These are phyloP conservation scores for Colletes gigas DNA, from an alignment of 1,140 invertebrate species.

Conservation along the genomic window DNA sequence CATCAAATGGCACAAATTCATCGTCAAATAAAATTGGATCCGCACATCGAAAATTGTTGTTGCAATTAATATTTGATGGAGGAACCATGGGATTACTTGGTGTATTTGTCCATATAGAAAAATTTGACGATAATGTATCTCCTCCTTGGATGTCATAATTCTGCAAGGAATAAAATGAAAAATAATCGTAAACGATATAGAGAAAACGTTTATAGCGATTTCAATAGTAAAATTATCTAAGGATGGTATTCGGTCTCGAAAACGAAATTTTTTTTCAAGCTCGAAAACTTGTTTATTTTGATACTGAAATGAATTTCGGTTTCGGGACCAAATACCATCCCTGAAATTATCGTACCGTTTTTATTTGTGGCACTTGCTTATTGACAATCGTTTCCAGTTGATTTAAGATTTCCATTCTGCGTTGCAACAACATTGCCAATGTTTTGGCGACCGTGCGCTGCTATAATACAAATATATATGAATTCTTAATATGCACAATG, in stretches of 20 bases:
- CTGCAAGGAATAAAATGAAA: slow-evolving; percentile 52
- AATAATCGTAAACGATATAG: background rate
- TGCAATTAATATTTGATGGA: slow-evolving; percentile 74
- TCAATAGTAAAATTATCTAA: background rate
- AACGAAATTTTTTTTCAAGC: too few relatives aligned
- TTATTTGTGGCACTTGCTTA: slow-evolving; percentile 79
- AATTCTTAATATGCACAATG: background rate
- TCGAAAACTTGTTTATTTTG: too few relatives aligned
- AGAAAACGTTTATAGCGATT: background rate
- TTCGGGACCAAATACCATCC: too few relatives aligned
- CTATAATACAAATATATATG: slow-evolving; percentile 57
- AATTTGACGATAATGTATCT: slow-evolving; percentile 77
- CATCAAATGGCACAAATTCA: slow-evolving; percentile 84
- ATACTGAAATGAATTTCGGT: too few relatives aligned
- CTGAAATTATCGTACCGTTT: slow-evolving; percentile 65
- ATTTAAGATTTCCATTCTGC: slow-evolving; percentile 85
- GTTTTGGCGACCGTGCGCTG: slow-evolving; percentile 82
- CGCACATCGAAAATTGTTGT: slow-evolving; percentile 83
- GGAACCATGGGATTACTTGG: slow-evolving; percentile 74
- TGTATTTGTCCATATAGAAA: slow-evolving; percentile 79
- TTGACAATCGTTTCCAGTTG: slow-evolving; percentile 86
- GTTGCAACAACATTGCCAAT: slow-evolving; percentile 84
- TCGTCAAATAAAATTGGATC: slow-evolving; percentile 86
- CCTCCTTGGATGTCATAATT: slow-evolving; percentile 76
- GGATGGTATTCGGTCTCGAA: too few relatives aligned